A percentile compares a stretch with the other conserved stretches of the same genome.
These are phyloP conservation scores for Brachypteracias leptosomus DNA, from an alignment of 2,113 vertebrate genomes.

Conservation along the genomic window DNA sequence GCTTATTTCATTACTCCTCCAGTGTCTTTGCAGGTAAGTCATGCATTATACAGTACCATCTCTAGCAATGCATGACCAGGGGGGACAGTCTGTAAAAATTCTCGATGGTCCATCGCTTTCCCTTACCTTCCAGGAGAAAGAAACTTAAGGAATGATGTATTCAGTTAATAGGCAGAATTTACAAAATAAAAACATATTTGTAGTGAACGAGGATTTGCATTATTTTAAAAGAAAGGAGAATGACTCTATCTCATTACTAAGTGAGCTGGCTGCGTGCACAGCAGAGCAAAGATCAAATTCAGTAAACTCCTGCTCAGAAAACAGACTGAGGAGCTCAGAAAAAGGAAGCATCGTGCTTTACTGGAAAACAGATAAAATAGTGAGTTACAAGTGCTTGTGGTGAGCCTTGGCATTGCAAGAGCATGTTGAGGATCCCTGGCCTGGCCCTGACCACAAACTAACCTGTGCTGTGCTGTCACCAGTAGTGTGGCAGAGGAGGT, in stretches of 20 bases:
- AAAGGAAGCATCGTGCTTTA: not conserved
- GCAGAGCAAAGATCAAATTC: constrained; percentile 14
- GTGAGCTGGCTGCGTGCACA: not conserved
- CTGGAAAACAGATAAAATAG: not conserved
- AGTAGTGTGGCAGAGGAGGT: not conserved
- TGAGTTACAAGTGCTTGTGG: not conserved
- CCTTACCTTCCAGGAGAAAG: not conserved
- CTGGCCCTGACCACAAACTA: not conserved
- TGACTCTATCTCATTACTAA: not conserved
- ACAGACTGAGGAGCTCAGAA: not conserved
- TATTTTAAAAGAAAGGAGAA: not conserved
- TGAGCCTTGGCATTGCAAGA: not conserved
- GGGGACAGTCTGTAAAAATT: constrained; percentile 13
- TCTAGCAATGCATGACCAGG: not conserved
- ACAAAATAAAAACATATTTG: not conserved
- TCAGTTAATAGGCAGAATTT: not conserved
- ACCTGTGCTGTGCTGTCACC: not conserved
- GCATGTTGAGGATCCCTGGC: not conserved
- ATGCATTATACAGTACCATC: not conserved
- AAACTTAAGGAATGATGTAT: not conserved
- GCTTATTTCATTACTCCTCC: constrained; percentile 45
- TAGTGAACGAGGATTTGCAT: not conserved
- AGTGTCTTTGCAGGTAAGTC: constrained; percentile 36
- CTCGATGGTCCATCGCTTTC: not conserved
- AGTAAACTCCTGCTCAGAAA: not conserved